Percentiles rank a stretch among this genome's conserved stretches.
Evolutionary conservation across 1,140 invertebrate species (phyloP).

Genomic region (Monochamus saltuarius): DNA sequence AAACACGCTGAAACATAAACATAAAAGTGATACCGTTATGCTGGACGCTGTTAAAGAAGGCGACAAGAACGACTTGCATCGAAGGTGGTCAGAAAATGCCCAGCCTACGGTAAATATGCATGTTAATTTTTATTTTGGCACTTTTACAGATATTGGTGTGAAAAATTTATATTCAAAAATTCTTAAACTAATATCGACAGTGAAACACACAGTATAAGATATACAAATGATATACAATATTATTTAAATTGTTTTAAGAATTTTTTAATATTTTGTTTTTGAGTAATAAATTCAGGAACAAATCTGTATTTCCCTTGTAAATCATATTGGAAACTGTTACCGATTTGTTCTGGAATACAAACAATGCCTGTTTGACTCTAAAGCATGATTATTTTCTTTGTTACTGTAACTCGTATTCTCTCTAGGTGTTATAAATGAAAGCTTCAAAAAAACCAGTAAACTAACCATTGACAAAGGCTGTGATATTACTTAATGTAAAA

Average conservation of each 20-base stretch:
- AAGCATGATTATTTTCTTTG: too few relatives aligned
- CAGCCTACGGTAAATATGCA: constrained; percentile 46
- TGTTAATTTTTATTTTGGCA: background rate
- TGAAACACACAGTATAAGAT: background rate
- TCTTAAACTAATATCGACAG: too few relatives aligned
- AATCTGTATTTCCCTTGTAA: too few relatives aligned
- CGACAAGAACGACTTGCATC: constrained; percentile 40
- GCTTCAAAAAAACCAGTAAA: constrained; percentile 30
- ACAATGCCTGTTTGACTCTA: too few relatives aligned
- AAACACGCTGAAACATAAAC: constrained; percentile 45
- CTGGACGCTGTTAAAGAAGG: constrained; percentile 38
- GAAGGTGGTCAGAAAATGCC: constrained; percentile 48
- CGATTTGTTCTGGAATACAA: background rate
- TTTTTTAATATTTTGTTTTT: background rate
- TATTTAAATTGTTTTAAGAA: background rate
- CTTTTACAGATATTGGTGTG: background rate
- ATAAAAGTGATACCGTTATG: constrained; percentile 45
- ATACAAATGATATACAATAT: background rate
- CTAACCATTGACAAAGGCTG: constrained; percentile 37
- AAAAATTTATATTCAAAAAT: background rate
- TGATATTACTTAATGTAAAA: constrained; percentile 30
- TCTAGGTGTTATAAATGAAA: constrained; percentile 35
- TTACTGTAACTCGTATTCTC: constrained; percentile 6
- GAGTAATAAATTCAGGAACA: too few relatives aligned
- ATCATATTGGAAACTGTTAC: background rate